A percentile compares a stretch with the other conserved stretches of the same genome.
Conservation (phyloP, 2,888 invertebrate genomes). For the Lepidochrysops patricia region DNA sequence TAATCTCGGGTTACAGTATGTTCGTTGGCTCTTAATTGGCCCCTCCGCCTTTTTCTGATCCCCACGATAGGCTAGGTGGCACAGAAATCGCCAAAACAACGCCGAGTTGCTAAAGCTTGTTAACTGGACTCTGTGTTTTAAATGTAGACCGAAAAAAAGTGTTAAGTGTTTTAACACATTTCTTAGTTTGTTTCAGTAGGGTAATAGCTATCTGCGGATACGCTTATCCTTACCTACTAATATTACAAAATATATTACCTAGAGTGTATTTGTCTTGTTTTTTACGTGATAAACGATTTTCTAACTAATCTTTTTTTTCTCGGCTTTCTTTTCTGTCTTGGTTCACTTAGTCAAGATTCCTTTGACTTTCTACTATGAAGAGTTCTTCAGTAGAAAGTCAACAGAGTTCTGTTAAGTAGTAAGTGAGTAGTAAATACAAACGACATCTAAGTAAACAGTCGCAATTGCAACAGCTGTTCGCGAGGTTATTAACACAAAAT, state of each 20-base stretch:
- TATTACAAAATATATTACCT: too few relatives aligned
- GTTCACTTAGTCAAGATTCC: too few relatives aligned
- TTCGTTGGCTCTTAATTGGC: conserved; percentile 70
- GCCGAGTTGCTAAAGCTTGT: neutral
- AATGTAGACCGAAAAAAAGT: neutral
- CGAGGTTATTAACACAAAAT: neutral
- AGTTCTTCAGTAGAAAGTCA: too few relatives aligned
- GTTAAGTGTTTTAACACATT: neutral
- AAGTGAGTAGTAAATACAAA: too few relatives aligned
- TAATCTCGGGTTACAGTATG: conserved; percentile 70
- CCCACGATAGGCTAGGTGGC: conserved; percentile 29
- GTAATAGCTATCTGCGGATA: too few relatives aligned
- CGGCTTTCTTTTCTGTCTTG: too few relatives aligned
- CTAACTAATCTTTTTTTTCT: too few relatives aligned
- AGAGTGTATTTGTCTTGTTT: too few relatives aligned
- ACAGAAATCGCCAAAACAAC: conserved; percentile 6
- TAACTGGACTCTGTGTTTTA: neutral
- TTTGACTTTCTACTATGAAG: too few relatives aligned
- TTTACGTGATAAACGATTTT: too few relatives aligned
- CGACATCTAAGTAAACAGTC: neutral
- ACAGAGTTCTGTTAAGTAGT: too few relatives aligned
- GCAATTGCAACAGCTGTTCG: neutral
- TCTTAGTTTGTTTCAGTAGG: neutral
- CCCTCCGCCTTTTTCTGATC: conserved; percentile 56
- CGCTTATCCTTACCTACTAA: too few relatives aligned